Conservation (phyloP, 2,797 vertebrate genomes). For the Scolopax bukidnonensis region DNA sequence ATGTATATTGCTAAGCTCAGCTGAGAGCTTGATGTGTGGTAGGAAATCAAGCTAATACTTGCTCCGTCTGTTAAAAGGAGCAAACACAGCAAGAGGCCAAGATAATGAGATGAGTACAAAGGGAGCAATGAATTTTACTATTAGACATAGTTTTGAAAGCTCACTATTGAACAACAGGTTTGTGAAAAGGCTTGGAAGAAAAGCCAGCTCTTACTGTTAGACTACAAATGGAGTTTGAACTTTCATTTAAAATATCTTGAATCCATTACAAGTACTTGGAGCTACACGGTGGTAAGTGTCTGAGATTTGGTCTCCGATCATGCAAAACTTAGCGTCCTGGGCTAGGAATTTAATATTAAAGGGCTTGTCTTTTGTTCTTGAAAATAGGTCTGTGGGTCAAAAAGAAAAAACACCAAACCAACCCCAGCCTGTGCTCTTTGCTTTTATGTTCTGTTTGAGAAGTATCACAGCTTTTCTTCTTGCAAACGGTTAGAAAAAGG, state of each 20-base stretch:
- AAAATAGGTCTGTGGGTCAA: not conserved
- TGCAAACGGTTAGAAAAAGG: not conserved
- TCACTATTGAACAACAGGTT: slow-evolving; percentile 50
- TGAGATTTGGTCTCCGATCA: not conserved
- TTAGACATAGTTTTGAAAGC: slow-evolving; percentile 40
- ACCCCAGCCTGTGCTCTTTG: not conserved
- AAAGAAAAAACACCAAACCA: not conserved
- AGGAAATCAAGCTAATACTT: slow-evolving; percentile 51
- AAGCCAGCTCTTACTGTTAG: slow-evolving; percentile 18
- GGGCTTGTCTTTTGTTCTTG: not conserved
- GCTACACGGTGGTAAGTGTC: not conserved
- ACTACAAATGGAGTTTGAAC: slow-evolving; percentile 6
- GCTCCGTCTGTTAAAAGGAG: not conserved
- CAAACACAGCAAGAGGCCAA: not conserved
- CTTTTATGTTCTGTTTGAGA: not conserved
- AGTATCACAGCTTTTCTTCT: not conserved
- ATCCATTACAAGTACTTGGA: not conserved
- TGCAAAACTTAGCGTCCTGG: not conserved
- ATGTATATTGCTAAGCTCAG: slow-evolving; percentile 3
- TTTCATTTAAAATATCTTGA: not conserved
- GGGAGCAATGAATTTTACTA: slow-evolving; percentile 35
- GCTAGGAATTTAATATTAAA: not conserved
- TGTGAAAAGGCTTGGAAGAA: not conserved
- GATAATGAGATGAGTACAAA: slow-evolving; percentile 57
- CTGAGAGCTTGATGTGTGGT: slow-evolving; percentile 15